Base-by-base conservation (phyloP, 2,113 vertebrate genomes). In the Dipodomys stephensi region DNA sequence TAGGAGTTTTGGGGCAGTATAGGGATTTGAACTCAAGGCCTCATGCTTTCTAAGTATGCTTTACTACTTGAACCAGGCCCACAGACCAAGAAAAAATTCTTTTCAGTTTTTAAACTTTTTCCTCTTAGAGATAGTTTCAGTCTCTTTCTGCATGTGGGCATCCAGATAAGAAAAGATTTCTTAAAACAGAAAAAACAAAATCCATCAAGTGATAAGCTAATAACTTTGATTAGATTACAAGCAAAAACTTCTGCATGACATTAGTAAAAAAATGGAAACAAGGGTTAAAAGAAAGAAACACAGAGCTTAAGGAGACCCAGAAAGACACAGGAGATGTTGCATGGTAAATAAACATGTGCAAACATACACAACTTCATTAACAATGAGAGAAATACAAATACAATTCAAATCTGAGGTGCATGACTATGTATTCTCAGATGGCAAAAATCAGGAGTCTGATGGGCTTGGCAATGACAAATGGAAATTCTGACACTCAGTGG, bases 381-480 rank as follows among this genome's bases (percentile, higher is more conserved):
- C 82, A 87, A 81, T 0, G n/a, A 82, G 77, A 60, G 82, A 76
- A 72, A 87, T 22, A 28, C 44, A 83, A 86, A 96, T 20, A 3
- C 22, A 83, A 92, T 46, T 57, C 82, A 79, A 94, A 68, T 60
- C 77, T 74, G 76, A 87, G 85, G 78, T 71, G 71, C 13, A 18
- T 49, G 8, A n/a, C 62, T 88, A 81, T 76, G 80, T 71, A 90
- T 44, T 6, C 76, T 92, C 39, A 71, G 87, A 85, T 74, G 82
- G 73, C 78, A 95, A 85, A 72, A 81, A 27, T 60, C 73, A 72
- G 35, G 11, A 80, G 53, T 83, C 53, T 85, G 64, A 78, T 15
- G 19, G 64, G 64, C 28, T 82, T 82, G 94, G 68, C 68, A 19
- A 82, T 57, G 53, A 44, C 57, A 62, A 88, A 44, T 60, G 39